Conservation (phyloP, 2,113 vertebrate genomes). For the Rhinichthys klamathensis region DNA sequence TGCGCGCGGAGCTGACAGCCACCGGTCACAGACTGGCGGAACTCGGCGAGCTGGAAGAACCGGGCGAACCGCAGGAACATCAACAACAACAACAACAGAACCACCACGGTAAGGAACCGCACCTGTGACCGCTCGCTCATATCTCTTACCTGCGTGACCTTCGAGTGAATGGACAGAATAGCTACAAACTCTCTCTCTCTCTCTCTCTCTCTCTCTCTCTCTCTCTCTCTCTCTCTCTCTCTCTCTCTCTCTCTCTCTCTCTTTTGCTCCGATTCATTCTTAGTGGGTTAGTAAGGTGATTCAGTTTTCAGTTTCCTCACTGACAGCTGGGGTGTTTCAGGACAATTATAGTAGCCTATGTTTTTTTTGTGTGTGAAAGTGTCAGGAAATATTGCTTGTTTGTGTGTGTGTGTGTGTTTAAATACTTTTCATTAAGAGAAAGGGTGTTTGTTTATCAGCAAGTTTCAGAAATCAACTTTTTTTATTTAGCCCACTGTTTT, state of each 20-base stretch:
- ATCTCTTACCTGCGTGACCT: slow-evolving; percentile 25
- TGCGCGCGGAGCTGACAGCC: slow-evolving; percentile 87
- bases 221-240: neutral
- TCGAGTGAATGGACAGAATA: neutral
- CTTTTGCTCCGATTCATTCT: neutral
- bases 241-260: neutral
- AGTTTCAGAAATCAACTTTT: neutral
- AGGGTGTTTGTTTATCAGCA: neutral
- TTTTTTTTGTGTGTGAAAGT: neutral
- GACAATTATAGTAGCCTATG: neutral
- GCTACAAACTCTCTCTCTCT: neutral
- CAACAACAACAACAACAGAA: slow-evolving; percentile 68
- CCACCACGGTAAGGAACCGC: slow-evolving; percentile 70
- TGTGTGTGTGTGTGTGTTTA: too few relatives aligned
- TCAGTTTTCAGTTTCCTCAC: neutral
- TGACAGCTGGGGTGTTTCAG: neutral
- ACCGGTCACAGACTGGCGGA: slow-evolving; percentile 87
- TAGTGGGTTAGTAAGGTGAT: neutral
- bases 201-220: neutral
- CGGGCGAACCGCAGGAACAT: slow-evolving; percentile 68
- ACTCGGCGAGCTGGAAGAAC: slow-evolving; percentile 70
- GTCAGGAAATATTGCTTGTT: neutral
- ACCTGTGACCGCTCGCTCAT: slow-evolving; percentile 30
- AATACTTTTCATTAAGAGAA: too few relatives aligned
- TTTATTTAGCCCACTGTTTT: neutral